phyloP scores from a whole-genome alignment of 2,888 invertebrate species.

The Acrobasis consociella region DNA sequence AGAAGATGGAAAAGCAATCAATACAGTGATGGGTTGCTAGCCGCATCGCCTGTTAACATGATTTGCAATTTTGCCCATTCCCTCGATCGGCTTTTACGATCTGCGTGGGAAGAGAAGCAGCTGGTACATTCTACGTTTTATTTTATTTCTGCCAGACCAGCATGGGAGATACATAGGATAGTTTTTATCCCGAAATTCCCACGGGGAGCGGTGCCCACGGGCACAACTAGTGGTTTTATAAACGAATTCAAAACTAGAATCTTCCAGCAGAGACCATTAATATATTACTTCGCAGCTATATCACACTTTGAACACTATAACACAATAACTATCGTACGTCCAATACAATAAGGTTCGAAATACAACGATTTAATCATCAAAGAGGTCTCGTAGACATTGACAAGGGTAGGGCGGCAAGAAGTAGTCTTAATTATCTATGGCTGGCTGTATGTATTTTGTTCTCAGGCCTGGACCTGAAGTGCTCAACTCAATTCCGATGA shows the following conservation, averaged over 20 bases:
- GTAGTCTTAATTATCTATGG: conserved; percentile 33
- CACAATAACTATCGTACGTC: neutral
- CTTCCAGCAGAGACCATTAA: neutral
- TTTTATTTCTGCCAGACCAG: too few species aligned
- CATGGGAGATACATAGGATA: too few species aligned
- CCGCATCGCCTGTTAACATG: too few species aligned
- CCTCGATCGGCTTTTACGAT: too few species aligned
- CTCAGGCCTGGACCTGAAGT: conserved; percentile 2
- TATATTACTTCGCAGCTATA: conserved; percentile 14
- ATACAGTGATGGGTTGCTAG: too few species aligned
- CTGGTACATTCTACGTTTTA: too few species aligned
- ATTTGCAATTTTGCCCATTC: too few species aligned
- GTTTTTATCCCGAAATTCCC: too few species aligned
- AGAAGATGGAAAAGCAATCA: too few species aligned
- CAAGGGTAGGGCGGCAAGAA: conserved; percentile 34
- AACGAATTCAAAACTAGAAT: conserved; percentile 6
- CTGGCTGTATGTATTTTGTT: conserved; percentile 16
- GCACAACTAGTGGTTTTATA: neutral
- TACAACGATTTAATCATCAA: neutral
- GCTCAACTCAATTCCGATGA: neutral
- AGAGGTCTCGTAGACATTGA: conserved; percentile 31
- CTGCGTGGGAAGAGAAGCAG: too few species aligned
- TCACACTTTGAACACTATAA: neutral
- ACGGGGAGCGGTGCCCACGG: too few species aligned
- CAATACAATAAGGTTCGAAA: neutral